These are phyloP conservation scores for Labia minor DNA, from an alignment of 2,888 invertebrate species.

Conservation along the genomic window DNA sequence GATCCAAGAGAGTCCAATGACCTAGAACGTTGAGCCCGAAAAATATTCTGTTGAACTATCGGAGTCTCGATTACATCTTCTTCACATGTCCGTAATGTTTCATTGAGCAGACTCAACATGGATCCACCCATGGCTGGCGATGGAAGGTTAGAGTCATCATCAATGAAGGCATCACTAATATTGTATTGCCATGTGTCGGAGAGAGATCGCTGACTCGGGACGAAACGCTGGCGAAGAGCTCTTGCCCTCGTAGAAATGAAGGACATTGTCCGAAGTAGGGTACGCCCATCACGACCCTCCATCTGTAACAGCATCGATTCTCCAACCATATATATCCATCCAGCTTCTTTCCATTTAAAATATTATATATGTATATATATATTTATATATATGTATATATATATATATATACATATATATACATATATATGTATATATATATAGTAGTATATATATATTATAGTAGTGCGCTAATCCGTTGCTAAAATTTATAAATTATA, in stretches of 20 bases:
- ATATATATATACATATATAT: too few relatives aligned
- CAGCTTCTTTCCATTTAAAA: neutral
- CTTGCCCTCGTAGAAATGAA: conserved; percentile 26
- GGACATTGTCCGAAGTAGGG: conserved; percentile 24
- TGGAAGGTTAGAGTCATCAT: conserved; percentile 21
- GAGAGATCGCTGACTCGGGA: conserved; percentile 25
- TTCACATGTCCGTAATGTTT: conserved; percentile 4
- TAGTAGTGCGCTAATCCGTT: too few relatives aligned
- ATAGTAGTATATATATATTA: too few relatives aligned
- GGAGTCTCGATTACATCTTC: conserved; percentile 9
- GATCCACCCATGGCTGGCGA: conserved; percentile 25
- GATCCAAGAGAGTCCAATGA: conserved; percentile 26
- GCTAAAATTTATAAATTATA: too few relatives aligned
- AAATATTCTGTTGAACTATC: neutral
- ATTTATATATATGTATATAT: too few relatives aligned
- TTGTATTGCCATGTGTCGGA: conserved; percentile 25
- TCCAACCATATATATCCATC: neutral
- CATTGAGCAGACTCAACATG: conserved; percentile 24
- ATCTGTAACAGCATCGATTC: conserved; percentile 19
- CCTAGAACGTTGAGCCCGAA: conserved; percentile 25
- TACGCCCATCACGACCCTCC: conserved; percentile 23
- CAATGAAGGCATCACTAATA: conserved; percentile 19
- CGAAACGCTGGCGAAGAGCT: conserved; percentile 26
- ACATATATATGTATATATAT: too few relatives aligned
- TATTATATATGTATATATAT: too few relatives aligned